phyloP scores from a whole-genome alignment of 2,797 vertebrate species.

The Psittacula derbiana region DNA sequence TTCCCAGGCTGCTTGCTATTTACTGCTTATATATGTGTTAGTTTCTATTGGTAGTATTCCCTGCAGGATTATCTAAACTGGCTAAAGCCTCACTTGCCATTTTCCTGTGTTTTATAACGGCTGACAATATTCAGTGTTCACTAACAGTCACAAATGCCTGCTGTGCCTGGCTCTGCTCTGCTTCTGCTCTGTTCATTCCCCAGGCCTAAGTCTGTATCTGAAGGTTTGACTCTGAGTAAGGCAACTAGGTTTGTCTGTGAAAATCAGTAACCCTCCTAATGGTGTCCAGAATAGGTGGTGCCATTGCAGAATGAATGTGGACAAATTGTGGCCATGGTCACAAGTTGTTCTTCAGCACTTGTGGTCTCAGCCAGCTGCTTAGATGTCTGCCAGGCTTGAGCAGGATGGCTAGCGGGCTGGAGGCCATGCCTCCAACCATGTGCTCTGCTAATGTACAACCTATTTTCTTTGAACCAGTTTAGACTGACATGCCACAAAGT shows the following conservation, averaged over 20 bases:
- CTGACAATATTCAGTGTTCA: conserved; percentile 16
- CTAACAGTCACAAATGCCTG: background rate
- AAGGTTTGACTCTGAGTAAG: background rate
- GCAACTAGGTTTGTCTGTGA: background rate
- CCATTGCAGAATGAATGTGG: background rate
- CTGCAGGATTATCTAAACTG: conserved; percentile 4
- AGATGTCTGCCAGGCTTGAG: background rate
- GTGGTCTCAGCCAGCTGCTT: background rate
- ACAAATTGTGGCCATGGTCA: background rate
- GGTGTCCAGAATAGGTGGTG: background rate
- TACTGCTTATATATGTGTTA: conserved; percentile 16
- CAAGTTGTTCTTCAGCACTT: background rate
- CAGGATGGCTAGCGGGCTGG: accelerated
- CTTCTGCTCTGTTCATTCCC: background rate
- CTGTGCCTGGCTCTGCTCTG: background rate
- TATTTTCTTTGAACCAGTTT: background rate
- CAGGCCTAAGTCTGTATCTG: background rate
- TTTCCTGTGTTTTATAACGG: background rate
- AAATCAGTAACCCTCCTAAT: background rate
- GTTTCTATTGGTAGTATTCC: background rate
- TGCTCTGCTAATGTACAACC: background rate
- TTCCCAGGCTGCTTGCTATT: background rate
- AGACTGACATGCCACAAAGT: background rate
- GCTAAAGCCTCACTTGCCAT: background rate
- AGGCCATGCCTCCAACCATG: background rate